Base-by-base conservation (phyloP, 2,888 invertebrate genomes). In the Nemotelus pantherinus region DNA sequence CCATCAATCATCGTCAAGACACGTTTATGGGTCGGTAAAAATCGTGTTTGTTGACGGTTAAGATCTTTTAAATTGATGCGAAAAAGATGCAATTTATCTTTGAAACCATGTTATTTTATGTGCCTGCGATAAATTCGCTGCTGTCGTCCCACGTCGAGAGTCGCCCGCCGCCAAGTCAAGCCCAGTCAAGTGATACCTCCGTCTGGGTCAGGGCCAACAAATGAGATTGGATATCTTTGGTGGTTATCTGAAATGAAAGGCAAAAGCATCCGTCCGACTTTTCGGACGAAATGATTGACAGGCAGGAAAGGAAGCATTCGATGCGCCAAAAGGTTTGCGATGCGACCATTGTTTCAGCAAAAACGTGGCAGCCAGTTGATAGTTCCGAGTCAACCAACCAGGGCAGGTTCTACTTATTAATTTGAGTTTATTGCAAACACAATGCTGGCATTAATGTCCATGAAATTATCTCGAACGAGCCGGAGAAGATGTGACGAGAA, bases 1-100 rank as follows among this genome's bases (percentile, higher is more conserved):
- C 70, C 74, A 74, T 74, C 74, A 74, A 74, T 74, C 74, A 74
- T 74, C 74, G 74, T 74, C 74, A 74, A 60, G 74, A 60, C 60
- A 60, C 60, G 74, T 72, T 72, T 72, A 72, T 72, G 45, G 72
- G 58, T 72, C 74, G 60, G 70, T 60, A 43, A 60, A 74, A 60
- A 50, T 63, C 41, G 60, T 74, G 50, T 60, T 74, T 74, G 57
- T 72, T 72, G 72, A 72, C 58, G 72, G 72, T 72, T 57, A 72
- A 58, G 72, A 72, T 58, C 72, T 72, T 72, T 72, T 72, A 72
- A 58, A 57, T 58, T 58, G 72, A 72, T 58, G 72, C 72, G 72
- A 72, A 72, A 58, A 58, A 58, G 57, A 58, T 72, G 72, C 72
- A 57, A 72, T 58, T 58, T 58, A 72, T 58, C 45, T 72, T 39